Percentiles rank a stretch among this genome's conserved stretches.
Evolutionary conservation across 2,888 invertebrate species (phyloP).

Genomic region (Perizoma flavofasciatum): DNA sequence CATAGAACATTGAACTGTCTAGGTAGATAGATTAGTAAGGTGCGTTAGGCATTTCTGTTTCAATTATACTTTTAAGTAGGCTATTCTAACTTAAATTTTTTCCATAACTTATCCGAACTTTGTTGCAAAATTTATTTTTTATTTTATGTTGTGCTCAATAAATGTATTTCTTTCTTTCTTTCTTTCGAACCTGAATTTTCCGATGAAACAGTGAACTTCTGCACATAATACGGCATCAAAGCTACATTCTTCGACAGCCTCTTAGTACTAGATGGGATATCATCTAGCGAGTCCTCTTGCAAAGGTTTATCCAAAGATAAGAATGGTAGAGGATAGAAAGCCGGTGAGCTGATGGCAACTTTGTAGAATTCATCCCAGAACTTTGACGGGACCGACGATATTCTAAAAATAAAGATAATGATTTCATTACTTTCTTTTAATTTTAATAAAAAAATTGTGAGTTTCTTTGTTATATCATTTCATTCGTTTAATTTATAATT

Average conservation of each 20-base stretch:
- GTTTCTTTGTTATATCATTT: too few relatives aligned
- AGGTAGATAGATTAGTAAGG: too few relatives aligned
- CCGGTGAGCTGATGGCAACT: slow-evolving; percentile 58
- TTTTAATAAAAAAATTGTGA: too few relatives aligned
- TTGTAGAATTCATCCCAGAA: slow-evolving; percentile 74
- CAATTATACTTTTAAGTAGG: too few relatives aligned
- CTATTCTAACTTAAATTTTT: too few relatives aligned
- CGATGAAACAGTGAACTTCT: slow-evolving; percentile 58
- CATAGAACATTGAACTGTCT: too few relatives aligned
- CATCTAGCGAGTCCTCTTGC: slow-evolving; percentile 47
- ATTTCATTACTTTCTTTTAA: too few relatives aligned
- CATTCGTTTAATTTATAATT: too few relatives aligned
- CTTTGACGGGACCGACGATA: slow-evolving; percentile 58
- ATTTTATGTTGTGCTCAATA: slow-evolving; percentile 1
- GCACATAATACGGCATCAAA: slow-evolving; percentile 65
- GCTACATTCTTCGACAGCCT: slow-evolving; percentile 64
- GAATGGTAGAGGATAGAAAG: slow-evolving; percentile 61
- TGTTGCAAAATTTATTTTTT: too few relatives aligned
- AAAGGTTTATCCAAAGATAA: slow-evolving; percentile 43
- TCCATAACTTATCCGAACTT: too few relatives aligned
- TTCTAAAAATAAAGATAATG: slow-evolving; percentile 46
- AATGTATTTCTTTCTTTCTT: not conserved
- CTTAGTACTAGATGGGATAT: slow-evolving; percentile 55
- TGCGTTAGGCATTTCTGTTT: too few relatives aligned
- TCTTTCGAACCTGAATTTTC: slow-evolving; percentile 46